Conservation (phyloP, 2,113 vertebrate genomes). For the Nycticebus coucang region DNA sequence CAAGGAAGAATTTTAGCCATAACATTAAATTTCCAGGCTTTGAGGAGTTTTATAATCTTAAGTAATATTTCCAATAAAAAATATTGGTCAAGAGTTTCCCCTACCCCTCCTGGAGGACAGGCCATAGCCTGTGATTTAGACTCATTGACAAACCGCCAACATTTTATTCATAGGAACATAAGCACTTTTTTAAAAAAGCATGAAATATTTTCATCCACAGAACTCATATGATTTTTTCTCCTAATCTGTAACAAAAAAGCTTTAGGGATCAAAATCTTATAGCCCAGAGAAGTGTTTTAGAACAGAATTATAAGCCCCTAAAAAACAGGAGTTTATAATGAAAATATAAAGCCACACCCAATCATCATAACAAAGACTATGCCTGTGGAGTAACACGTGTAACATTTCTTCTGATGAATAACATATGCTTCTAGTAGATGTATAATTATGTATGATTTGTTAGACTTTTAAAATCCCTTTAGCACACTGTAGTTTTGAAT, state of each 20-base stretch:
- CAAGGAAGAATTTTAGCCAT: slow-evolving; percentile 41
- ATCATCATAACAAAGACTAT: slow-evolving; percentile 78
- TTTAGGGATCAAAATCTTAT: slow-evolving; percentile 77
- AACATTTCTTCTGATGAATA: slow-evolving; percentile 70
- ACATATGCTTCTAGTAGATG: slow-evolving; percentile 64
- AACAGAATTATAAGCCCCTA: slow-evolving; percentile 82
- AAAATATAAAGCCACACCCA: slow-evolving; percentile 80
- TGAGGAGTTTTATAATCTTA: slow-evolving; percentile 43
- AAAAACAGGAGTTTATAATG: slow-evolving; percentile 80
- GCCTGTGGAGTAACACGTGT: slow-evolving; percentile 70
- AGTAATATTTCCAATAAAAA: slow-evolving; percentile 27
- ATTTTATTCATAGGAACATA: slow-evolving; percentile 76
- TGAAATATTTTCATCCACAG: slow-evolving; percentile 80
- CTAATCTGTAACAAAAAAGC: slow-evolving; percentile 76
- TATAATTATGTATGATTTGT: slow-evolving; percentile 58
- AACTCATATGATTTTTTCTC: slow-evolving; percentile 78
- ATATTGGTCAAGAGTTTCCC: slow-evolving; percentile 49
- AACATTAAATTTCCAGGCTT: slow-evolving; percentile 58
- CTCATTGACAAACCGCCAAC: slow-evolving; percentile 79
- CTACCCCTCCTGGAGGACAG: slow-evolving; percentile 62
- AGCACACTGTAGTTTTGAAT: slow-evolving; percentile 75
- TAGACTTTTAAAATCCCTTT: slow-evolving; percentile 71
- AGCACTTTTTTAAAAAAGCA: slow-evolving; percentile 83
- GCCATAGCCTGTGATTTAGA: slow-evolving; percentile 70
- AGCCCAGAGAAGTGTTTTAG: slow-evolving; percentile 80